These are phyloP conservation scores for Candoia aspera DNA, from an alignment of 2,113 vertebrate species.

Conservation along the genomic window DNA sequence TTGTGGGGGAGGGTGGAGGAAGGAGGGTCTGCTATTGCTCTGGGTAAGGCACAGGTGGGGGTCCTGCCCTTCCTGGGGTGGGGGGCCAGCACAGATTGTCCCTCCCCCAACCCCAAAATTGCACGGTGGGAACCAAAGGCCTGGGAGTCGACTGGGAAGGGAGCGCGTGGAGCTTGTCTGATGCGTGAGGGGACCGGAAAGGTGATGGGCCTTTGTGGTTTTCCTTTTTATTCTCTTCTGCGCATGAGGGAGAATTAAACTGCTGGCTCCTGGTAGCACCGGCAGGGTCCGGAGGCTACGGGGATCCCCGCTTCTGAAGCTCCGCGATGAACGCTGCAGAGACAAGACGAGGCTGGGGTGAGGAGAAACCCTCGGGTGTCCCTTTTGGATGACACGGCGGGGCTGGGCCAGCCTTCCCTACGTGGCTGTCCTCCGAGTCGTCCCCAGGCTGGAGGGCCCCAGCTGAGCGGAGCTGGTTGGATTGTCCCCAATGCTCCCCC, in stretches of 20 bases:
- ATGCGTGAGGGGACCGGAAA: background rate
- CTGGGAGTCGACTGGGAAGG: background rate
- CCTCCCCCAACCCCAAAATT: conserved; percentile 20
- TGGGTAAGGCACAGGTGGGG: conserved; percentile 43
- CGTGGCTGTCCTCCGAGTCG: background rate
- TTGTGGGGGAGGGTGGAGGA: background rate
- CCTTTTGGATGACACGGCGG: rapidly evolving
- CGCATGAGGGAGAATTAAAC: background rate
- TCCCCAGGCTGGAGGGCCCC: background rate
- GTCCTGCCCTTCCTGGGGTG: conserved; percentile 22
- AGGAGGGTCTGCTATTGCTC: conserved; percentile 19
- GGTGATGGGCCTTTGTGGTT: background rate
- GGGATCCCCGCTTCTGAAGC: conserved; percentile 83
- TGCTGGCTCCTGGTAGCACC: background rate
- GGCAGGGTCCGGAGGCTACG: conserved; percentile 62
- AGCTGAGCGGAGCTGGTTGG: background rate
- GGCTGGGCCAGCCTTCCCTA: background rate
- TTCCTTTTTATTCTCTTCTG: background rate
- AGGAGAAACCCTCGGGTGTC: background rate
- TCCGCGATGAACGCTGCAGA: conserved; percentile 84
- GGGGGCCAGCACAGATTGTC: background rate
- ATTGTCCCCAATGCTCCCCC: background rate
- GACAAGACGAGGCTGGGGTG: background rate
- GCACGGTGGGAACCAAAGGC: conserved; percentile 22
- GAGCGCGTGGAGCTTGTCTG: background rate